Evolutionary conservation across 2,888 invertebrate species (phyloP), one percentile per base, ranked within the genome.

Genomic region (Helobdella robusta): DNA sequence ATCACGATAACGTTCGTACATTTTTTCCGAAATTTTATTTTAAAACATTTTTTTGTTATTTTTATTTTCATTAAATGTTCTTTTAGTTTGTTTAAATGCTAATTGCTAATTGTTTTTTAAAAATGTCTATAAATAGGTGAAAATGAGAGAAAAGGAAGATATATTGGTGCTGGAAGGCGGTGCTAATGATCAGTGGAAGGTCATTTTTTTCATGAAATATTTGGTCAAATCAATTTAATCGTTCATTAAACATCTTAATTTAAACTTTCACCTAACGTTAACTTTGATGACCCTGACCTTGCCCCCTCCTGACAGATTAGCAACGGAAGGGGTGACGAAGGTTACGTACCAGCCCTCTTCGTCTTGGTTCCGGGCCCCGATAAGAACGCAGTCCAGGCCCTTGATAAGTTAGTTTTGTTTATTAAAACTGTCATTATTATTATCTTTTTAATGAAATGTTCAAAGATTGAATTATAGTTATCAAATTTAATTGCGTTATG

Each of bases 341-440:
- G 64, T 2, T 40, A 60, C 18, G 68, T 72, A 2, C 72, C 72
- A 1, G 66, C 72, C 0, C 34, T 67, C 5, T 32, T 59, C 36
- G 58, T 69, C 32, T 68, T 71, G 56, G 67, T 72, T 30, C 72
- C 72, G 1, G 71, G 71, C 4, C 72, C 72, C 5, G 61, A 54
- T 52, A 59, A 65, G 44, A 66, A 64, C 11, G 72, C 70, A 20
- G 40, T 69, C 11, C 66, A 69, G 23, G 67, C 69, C 0, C 68
- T 71, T 18, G 66, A 69, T 46, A 72, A 65, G 72, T 72, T 35
- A 35, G 68, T 25, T 28, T 52, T 58, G 6, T 2, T 35, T 36
- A 4, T 11, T 61, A 28, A 15, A 46, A 40, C 23, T 61, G 8
- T 15, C 20, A 40, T 15, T 40, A 40, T 15, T 40, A 15, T 15